Conservation (phyloP, 2,113 vertebrate genomes). For the Caloenas nicobarica region DNA sequence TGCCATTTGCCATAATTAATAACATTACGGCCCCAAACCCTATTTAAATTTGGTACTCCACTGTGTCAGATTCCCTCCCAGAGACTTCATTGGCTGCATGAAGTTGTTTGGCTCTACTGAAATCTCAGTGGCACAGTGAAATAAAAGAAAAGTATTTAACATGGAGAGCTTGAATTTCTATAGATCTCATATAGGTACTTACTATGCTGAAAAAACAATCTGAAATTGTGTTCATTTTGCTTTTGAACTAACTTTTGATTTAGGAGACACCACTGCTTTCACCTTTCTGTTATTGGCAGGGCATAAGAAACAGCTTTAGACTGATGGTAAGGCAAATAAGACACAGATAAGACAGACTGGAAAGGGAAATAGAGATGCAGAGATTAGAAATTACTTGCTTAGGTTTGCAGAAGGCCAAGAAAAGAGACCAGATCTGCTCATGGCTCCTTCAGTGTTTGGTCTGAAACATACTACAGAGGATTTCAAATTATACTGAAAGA, state of each 20-base stretch:
- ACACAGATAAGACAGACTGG: neutral
- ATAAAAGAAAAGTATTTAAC: constrained; percentile 12
- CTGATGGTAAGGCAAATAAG: neutral
- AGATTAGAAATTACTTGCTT: neutral
- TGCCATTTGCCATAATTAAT: neutral
- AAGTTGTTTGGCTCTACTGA: neutral
- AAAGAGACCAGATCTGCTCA: neutral
- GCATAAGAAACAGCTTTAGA: neutral
- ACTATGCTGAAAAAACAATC: neutral
- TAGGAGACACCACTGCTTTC: neutral
- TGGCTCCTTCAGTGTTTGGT: neutral
- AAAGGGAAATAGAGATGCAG: neutral
- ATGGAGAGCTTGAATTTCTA: neutral
- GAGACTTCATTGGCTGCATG: neutral
- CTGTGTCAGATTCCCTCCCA: neutral
- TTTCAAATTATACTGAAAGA: neutral
- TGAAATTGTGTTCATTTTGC: neutral
- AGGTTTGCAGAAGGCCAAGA: neutral
- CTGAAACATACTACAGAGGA: neutral
- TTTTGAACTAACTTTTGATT: neutral
- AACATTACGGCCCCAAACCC: neutral
- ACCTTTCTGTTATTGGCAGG: neutral
- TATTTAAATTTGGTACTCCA: neutral
- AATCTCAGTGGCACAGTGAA: constrained; percentile 20
- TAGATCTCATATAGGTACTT: neutral